Base-by-base conservation (phyloP, 2,113 vertebrate genomes). In the Pteropus alecto region DNA sequence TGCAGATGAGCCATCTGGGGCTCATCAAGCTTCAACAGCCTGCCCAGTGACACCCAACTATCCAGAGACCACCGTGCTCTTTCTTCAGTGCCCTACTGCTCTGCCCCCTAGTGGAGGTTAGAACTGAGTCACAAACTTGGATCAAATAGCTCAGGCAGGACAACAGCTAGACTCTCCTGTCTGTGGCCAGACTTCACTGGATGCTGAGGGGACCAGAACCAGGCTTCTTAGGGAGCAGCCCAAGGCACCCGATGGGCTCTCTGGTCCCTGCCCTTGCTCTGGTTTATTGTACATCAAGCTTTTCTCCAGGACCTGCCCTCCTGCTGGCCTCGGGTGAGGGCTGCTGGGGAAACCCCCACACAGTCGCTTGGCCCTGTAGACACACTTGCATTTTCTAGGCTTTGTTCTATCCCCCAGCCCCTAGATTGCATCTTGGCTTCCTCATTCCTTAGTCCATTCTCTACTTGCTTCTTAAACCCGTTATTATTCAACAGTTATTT, bases 401-500 rank as follows among this genome's bases (percentile, higher is more conserved):
- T 30, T n/a, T 6, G 38, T 51, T 12, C 56, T 14, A 90, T 21
- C 60, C 73, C 61, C 41, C 76, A 84, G n/a, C 38, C 33, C 41
- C 30, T 38, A 12, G 74, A 21, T 46, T 35, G 30, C 54, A 43
- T 79, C 3, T 26, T 2, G 6, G 92, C 48, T 87, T 46, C 18
- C 81, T 67, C 14, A 7, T 67, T 51, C 5, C 35, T 46, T 43
- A 67, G 71, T 43, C 41, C 28, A 2, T 93, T 92, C 58, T 76
- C 60, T 35, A 19, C 61, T 88, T 87, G 56, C 21, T 71, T 70
- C 76, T 76, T 63, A 83, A 33, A 24, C 11, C 71, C 41, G 28
- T 92, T 76, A 70, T 68, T 87, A 67, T 81, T n/a, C 6, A 85
- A 56, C 81, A 83, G 15, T 93, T 46, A 78, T 87, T 65, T 88